These are phyloP conservation scores for Phataginus tricuspis DNA, from an alignment of 2,797 vertebrate species.

Conservation along the genomic window DNA sequence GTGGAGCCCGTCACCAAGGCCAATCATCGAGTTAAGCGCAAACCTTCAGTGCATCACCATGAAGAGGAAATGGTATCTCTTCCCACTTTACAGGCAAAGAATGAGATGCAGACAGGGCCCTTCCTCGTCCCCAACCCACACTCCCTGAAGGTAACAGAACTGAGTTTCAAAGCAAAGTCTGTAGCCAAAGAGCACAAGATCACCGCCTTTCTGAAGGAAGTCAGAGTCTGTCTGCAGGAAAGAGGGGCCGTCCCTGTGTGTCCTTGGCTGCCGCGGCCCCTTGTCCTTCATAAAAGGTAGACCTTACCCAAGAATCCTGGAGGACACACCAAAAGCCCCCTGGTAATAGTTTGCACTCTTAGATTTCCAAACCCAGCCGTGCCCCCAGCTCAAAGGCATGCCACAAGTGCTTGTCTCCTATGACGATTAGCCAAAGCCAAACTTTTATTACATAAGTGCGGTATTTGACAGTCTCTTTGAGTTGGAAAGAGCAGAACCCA, in stretches of 20 bases:
- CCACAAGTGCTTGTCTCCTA: background rate
- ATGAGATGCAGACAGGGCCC: no score
- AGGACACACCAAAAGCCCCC: background rate
- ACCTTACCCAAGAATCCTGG: background rate
- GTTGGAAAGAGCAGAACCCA: background rate
- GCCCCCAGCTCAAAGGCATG: background rate
- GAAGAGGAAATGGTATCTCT: accelerated
- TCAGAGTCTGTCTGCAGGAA: background rate
- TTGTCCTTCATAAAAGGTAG: background rate
- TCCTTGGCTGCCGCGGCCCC: background rate
- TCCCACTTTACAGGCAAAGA: no score
- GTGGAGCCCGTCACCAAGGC: background rate
- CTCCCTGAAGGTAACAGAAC: background rate
- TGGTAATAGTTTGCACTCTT: background rate
- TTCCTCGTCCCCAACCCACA: background rate
- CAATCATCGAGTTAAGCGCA: background rate
- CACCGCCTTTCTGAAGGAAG: accelerated
- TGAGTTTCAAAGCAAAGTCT: background rate
- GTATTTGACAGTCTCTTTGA: background rate
- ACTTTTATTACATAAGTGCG: background rate
- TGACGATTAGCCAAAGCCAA: background rate
- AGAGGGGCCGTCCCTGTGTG: no score
- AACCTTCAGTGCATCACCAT: accelerated
- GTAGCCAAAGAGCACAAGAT: background rate
- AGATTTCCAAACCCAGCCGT: background rate